These are phyloP conservation scores for Hemicentrotus pulcherrimus DNA, from an alignment of 35 echinoderm and acorn worm species.

Conservation along the genomic window DNA sequence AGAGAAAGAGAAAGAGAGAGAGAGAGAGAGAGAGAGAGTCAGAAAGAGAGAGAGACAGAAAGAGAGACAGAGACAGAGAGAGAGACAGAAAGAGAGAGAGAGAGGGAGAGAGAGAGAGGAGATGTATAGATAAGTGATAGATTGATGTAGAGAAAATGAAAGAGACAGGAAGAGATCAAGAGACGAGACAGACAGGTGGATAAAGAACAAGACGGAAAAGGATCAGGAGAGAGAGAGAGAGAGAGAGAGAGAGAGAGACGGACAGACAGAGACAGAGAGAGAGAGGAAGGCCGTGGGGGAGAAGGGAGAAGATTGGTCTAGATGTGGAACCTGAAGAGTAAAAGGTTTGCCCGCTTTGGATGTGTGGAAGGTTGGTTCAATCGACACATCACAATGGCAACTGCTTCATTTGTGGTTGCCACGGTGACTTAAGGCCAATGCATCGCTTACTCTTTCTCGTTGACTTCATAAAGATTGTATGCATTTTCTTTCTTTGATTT, in stretches of 20 bases:
- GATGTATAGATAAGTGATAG: neutral
- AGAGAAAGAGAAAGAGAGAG: neutral
- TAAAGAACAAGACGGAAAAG: neutral
- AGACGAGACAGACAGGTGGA: neutral
- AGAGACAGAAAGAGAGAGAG: neutral
- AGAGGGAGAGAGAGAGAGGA: neutral
- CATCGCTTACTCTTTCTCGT: neutral
- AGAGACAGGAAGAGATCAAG: neutral
- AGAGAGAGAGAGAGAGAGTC: neutral
- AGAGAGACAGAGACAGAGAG: neutral
- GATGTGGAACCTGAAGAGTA: neutral
- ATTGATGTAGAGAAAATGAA: neutral
- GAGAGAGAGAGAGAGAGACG: constrained; percentile 26
- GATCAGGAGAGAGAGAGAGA: neutral
- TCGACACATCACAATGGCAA: neutral
- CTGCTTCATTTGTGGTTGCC: neutral
- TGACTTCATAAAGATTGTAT: neutral
- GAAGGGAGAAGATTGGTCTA: neutral
- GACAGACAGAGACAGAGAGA: neutral
- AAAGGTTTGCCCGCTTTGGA: neutral
- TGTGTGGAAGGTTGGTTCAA: neutral
- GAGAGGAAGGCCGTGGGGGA: neutral
- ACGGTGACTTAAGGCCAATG: neutral
- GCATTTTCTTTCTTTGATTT: neutral
- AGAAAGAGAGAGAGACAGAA: no score